Evolutionary conservation across 2,797 vertebrate species (phyloP).

Genomic region (Vipera latastei): DNA sequence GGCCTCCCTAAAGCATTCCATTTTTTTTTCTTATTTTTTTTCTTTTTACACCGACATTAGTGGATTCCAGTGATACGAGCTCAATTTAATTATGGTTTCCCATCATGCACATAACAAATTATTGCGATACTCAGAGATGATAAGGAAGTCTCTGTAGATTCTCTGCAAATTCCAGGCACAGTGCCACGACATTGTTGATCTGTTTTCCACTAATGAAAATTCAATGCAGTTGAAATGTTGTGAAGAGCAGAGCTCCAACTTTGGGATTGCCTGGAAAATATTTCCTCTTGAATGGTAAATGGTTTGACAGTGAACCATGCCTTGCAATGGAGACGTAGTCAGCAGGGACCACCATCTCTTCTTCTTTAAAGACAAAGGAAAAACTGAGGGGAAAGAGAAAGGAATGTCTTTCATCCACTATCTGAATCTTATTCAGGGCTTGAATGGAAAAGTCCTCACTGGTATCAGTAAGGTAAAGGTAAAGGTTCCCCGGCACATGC

Average conservation of each 20-base stretch:
- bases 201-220: slow-evolving; percentile 55
- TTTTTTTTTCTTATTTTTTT: no score
- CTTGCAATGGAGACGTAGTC: neutral
- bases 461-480: neutral
- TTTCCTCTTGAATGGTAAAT: neutral
- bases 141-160: slow-evolving; percentile 57
- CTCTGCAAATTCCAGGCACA: slow-evolving; percentile 53
- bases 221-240: slow-evolving; percentile 44
- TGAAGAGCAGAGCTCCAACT: slow-evolving; percentile 34
- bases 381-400: neutral
- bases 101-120: slow-evolving; percentile 65
- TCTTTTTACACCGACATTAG: slow-evolving; percentile 21
- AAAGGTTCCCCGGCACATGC: no score
- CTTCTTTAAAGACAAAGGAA: neutral
- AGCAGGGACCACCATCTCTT: neutral
- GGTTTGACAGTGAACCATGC: neutral
- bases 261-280: slow-evolving; percentile 14
- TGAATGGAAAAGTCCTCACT: neutral
- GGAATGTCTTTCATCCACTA: neutral
- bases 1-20: slow-evolving; percentile 34
- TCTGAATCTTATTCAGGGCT: neutral
- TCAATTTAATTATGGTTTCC: slow-evolving; percentile 62
- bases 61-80: slow-evolving; percentile 24
- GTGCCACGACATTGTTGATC: slow-evolving; percentile 51
- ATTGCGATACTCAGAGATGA: slow-evolving; percentile 61